Conservation (phyloP, 2,797 vertebrate species). For the Pteronotus mesoamericanus region DNA sequence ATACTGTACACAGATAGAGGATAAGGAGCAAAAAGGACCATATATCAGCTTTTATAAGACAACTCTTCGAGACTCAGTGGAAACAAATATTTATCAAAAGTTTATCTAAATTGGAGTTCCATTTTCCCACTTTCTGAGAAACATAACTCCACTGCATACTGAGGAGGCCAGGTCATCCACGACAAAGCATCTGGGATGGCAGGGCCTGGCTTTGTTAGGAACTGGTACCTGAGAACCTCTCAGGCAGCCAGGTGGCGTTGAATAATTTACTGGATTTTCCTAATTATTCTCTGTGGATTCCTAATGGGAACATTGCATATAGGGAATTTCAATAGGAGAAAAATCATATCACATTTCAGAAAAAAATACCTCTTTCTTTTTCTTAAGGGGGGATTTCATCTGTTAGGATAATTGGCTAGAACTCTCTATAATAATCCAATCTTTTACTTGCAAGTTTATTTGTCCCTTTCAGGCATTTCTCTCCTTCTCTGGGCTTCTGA, state of each 20-base stretch:
- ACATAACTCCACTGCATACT: neutral
- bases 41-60: neutral
- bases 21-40: neutral
- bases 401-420: neutral
- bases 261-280: neutral
- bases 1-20: neutral
- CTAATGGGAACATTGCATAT: neutral
- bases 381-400: neutral
- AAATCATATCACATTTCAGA: neutral
- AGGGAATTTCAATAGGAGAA: neutral
- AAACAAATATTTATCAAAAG: constrained; percentile 31
- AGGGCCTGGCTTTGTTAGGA: neutral
- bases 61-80: neutral
- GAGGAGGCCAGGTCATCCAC: neutral
- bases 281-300: neutral
- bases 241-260: neutral
- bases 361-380: neutral
- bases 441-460: neutral
- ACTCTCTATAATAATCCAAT: neutral
- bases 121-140: neutral
- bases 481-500: neutral
- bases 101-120: neutral
- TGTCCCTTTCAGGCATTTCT: neutral
- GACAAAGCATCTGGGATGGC: neutral
- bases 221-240: neutral